Evolutionary conservation across 2,113 vertebrate species (phyloP).

Genomic region (Oncorhynchus mykiss): DNA sequence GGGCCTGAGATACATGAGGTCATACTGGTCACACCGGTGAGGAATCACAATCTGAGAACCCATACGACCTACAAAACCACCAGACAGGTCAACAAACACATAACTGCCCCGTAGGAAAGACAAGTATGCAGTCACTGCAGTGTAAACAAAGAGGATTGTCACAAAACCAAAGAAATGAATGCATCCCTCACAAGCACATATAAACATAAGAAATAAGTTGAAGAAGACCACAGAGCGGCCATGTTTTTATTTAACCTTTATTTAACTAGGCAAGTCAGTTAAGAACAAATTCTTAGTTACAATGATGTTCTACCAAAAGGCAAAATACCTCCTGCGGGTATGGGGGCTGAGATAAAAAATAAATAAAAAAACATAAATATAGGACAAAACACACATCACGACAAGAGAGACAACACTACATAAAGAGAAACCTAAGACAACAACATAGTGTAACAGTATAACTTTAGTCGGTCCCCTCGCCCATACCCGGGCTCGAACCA

Average conservation of each 20-base stretch:
- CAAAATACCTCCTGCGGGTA: too few relatives aligned
- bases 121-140: background rate
- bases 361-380: too few relatives aligned
- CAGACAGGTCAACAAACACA: background rate
- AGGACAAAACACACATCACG: too few relatives aligned
- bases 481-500: too few relatives aligned
- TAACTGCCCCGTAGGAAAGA: background rate
- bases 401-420: too few relatives aligned
- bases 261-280: too few relatives aligned
- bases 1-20: slow-evolving; percentile 85
- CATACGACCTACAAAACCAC: slow-evolving; percentile 79
- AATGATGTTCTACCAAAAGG: too few relatives aligned
- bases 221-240: background rate
- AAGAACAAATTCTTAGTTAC: too few relatives aligned
- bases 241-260: background rate
- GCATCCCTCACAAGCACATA: background rate
- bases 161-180: background rate
- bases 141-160: background rate
- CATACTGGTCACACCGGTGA: slow-evolving; percentile 89
- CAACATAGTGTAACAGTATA: too few relatives aligned
- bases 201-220: background rate
- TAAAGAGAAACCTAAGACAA: too few relatives aligned
- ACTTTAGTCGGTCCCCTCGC: too few relatives aligned
- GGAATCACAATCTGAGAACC: slow-evolving; percentile 91
- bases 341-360: too few relatives aligned